phyloP scores from a whole-genome alignment of 2,888 invertebrate genomes.

The Liopterus haemorrhoidalis region DNA sequence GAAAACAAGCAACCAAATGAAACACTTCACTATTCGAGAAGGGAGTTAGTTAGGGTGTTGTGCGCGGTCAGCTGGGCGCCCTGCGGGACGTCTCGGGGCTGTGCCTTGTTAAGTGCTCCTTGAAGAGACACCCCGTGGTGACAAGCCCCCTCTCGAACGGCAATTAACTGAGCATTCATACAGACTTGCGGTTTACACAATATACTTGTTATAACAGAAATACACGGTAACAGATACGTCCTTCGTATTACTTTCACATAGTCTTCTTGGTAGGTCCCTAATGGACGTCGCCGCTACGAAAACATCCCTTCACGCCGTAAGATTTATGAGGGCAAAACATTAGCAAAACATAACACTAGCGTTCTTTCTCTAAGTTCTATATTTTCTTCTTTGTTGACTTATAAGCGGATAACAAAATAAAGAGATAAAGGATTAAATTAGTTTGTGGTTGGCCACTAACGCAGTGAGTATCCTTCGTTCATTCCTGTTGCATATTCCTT shows the following conservation, averaged over 20 bases:
- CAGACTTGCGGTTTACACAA: constrained; percentile 36
- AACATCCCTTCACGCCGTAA: constrained; percentile 29
- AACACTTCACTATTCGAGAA: neutral
- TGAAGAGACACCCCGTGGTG: constrained; percentile 15
- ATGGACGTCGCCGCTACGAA: constrained; percentile 36
- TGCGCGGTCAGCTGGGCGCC: constrained; percentile 31
- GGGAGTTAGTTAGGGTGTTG: neutral
- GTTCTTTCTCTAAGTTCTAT: no score
- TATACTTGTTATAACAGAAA: constrained; percentile 34
- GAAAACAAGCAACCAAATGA: neutral
- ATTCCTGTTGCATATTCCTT: no score
- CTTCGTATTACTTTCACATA: constrained; percentile 16
- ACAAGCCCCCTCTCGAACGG: constrained; percentile 38
- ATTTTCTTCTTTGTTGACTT: no score
- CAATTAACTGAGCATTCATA: constrained; percentile 42
- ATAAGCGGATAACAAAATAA: no score
- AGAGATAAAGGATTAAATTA: no score
- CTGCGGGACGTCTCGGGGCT: constrained; percentile 32
- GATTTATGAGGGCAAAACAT: no score
- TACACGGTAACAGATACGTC: neutral
- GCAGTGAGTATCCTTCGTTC: no score
- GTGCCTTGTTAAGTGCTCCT: constrained; percentile 33
- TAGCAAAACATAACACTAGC: no score
- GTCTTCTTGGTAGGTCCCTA: constrained; percentile 32
- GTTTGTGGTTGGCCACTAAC: no score